Evolutionary conservation across 2,113 vertebrate genomes (phyloP), one percentile per base, ranked within the genome.

Genomic region (Bubalus kerabau): DNA sequence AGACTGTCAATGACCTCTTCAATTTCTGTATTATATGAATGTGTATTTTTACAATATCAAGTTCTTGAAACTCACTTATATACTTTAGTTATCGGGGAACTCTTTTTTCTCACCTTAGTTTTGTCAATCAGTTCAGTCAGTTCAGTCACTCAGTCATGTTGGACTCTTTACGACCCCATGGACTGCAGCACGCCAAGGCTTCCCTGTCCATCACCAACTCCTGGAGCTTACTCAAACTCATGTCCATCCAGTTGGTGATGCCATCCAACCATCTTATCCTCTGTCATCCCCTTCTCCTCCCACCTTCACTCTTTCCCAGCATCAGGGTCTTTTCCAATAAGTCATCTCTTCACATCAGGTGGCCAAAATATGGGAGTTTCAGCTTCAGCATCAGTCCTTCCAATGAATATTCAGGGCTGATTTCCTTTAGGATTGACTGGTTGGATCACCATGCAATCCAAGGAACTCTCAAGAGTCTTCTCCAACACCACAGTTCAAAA

Each of bases 1-100:
- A 87, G 48, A 32, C n/a, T 92, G 84, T 7, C 19, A 40, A 36
- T 71, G 82, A 80, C 5, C 60, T 80, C 56, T 81, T 96, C 15
- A 84, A 52, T 80, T 91, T 96, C 52, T 43, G 19, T 64, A 23
- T 52, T 87, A 71, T 43, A 36, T n/a, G 19, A 28, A 78, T 60
- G 28, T 36, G 48, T 36, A 82, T 78, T 93, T 96, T 96, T 30
- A 52, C 76, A 59, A 91, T 64, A 90, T 11, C 57, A 88, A 48
- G 2, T 85, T 93, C n/a, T 98, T 60, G 56, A 80, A 90, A 87
- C 28, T 83, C 40, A 48, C 59, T 93, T 80, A 13, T n/a, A n/a
- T 43, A 76, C 15, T 50, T 21, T 46, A 87, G 43, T 17, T 17
- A 67, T 83, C 71, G 40, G 32, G 56, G 50, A 57, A 5, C 1